Evolutionary conservation across 2,888 invertebrate genomes (phyloP).

Genomic region (Thecocarcelia acutangulata): DNA sequence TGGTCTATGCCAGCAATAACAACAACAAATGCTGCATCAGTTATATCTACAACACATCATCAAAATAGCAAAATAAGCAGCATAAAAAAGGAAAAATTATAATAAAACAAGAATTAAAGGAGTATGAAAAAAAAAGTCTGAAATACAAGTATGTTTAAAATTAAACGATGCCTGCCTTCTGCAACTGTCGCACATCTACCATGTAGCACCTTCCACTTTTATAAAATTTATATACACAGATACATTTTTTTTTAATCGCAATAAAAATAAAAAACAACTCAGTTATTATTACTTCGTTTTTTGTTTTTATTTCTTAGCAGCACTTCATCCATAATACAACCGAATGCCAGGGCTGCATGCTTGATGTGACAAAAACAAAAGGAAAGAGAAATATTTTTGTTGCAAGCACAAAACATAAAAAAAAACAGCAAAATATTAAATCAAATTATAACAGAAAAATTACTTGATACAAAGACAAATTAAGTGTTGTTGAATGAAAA

Average conservation of each 20-base stretch:
- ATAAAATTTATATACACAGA: conserved; percentile 41
- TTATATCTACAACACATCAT: conserved; percentile 38
- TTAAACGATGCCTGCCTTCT: conserved; percentile 68
- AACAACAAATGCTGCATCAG: conserved; percentile 28
- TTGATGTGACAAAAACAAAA: conserved; percentile 47
- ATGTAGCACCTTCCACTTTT: conserved; percentile 66
- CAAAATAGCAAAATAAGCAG: conserved; percentile 41
- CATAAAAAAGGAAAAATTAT: background rate
- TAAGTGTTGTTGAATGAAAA: conserved; percentile 53
- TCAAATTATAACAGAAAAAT: conserved; percentile 65
- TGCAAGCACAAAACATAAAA: conserved; percentile 19
- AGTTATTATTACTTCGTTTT: conserved; percentile 11
- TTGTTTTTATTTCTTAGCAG: conserved; percentile 30
- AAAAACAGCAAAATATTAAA: conserved; percentile 40
- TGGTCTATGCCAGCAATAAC: conserved; percentile 42
- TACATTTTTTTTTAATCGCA: conserved; percentile 56
- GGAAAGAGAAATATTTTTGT: conserved; percentile 17
- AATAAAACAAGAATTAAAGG: conserved; percentile 6
- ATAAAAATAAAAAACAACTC: conserved; percentile 30
- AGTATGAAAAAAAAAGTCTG: conserved; percentile 17
- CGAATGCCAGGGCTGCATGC: conserved; percentile 51
- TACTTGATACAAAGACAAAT: conserved; percentile 62
- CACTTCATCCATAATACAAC: conserved; percentile 45
- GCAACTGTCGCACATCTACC: conserved; percentile 68
- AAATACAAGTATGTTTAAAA: conserved; percentile 65